Evolutionary conservation across 2,888 invertebrate genomes (phyloP).

Genomic region (Euplexia lucipara): DNA sequence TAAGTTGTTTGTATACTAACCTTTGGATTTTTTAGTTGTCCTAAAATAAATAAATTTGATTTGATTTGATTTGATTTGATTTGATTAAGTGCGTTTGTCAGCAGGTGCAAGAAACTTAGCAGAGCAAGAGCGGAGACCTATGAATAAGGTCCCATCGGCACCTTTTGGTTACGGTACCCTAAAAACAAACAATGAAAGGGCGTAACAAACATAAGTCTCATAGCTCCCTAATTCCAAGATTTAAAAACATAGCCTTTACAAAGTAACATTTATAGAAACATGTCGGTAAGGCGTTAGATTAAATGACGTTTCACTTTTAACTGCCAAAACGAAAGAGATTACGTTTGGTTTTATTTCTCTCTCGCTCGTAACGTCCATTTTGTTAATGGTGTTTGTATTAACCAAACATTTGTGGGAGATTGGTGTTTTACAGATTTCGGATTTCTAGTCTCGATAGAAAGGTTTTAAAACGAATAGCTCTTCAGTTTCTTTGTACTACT

Average conservation of each 20-base stretch:
- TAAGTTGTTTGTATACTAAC: too few relatives aligned
- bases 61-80: too few relatives aligned
- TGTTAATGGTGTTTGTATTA: slow-evolving; percentile 37
- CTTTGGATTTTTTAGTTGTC: too few relatives aligned
- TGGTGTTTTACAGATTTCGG: background rate
- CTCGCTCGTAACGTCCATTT: slow-evolving; percentile 35
- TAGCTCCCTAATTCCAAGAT: background rate
- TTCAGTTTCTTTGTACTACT: background rate
- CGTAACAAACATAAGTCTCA: background rate
- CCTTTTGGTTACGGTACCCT: too few relatives aligned
- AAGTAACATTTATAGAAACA: slow-evolving; percentile 19
- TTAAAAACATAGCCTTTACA: slow-evolving; percentile 13
- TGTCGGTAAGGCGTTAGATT: slow-evolving; percentile 24
- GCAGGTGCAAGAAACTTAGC: too few relatives aligned
- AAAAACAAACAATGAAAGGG: too few relatives aligned
- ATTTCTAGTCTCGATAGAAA: too few relatives aligned
- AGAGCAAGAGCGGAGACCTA: too few relatives aligned
- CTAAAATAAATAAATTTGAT: too few relatives aligned
- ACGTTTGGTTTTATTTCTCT: slow-evolving; percentile 47
- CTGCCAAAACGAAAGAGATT: slow-evolving; percentile 39
- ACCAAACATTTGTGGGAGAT: slow-evolving; percentile 14
- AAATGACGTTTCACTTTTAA: slow-evolving; percentile 37
- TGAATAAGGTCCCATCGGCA: too few relatives aligned
- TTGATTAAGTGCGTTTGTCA: too few relatives aligned
- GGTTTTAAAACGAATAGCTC: too few relatives aligned